Evolutionary conservation across 64 coral and sea anemone species (phyloP).

Genomic region (Stylophora pistillata): DNA sequence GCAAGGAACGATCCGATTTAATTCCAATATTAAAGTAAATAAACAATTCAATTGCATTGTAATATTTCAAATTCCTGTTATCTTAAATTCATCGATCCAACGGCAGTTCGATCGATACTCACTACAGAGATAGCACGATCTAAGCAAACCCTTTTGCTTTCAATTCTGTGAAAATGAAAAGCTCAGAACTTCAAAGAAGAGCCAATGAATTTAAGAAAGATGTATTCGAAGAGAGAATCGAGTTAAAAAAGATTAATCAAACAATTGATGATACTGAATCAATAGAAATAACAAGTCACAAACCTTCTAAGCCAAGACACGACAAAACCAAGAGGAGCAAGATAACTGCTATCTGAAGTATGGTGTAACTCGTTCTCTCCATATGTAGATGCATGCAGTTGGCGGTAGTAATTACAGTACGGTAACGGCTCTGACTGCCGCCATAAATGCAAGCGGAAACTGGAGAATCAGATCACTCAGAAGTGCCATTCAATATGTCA

Average conservation of each 20-base stretch:
- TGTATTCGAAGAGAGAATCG: background rate
- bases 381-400: background rate
- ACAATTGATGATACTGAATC: background rate
- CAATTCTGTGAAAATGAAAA: too few species aligned
- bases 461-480: background rate
- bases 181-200: too few species aligned
- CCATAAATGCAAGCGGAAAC: background rate
- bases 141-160: too few species aligned
- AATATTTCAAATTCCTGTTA: too few species aligned
- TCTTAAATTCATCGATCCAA: too few species aligned
- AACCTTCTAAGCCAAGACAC: constrained; percentile 3
- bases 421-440: background rate
- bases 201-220: too few species aligned
- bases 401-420: background rate
- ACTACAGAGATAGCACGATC: too few species aligned
- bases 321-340: background rate
- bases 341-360: background rate
- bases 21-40: too few species aligned
- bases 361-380: background rate
- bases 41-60: too few species aligned
- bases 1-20: too few species aligned
- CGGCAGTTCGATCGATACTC: too few species aligned
- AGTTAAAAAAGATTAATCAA: background rate
- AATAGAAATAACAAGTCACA: background rate
- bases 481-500: background rate